Conservation (phyloP, 2,113 vertebrate species). For the Amphiprion ocellaris region DNA sequence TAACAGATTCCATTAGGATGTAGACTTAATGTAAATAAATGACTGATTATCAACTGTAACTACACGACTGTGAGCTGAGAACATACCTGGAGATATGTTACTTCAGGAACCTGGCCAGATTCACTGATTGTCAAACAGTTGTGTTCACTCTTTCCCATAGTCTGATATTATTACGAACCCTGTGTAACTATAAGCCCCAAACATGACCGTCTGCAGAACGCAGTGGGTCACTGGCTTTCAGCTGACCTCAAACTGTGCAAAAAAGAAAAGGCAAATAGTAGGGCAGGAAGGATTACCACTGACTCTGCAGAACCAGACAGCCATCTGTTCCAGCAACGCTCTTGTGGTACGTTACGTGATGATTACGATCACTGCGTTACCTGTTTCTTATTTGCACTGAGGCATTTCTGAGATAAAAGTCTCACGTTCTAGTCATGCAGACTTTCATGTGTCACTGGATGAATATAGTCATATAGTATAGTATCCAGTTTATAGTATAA, state of each 20-base stretch:
- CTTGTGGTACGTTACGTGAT: not conserved
- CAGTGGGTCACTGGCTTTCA: conserved; percentile 10
- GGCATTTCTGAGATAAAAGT: too few species aligned
- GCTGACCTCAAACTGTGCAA: conserved; percentile 8
- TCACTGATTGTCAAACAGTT: not conserved
- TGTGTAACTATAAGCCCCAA: not conserved
- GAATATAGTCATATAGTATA: too few species aligned
- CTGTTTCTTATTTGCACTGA: too few species aligned
- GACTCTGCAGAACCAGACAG: not conserved
- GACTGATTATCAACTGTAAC: too few species aligned
- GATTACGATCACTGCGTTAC: not conserved
- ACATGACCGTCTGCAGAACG: not conserved
- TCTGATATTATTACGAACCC: not conserved
- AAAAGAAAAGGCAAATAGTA: conserved; percentile 16
- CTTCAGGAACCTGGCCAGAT: too few species aligned
- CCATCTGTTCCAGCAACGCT: not conserved
- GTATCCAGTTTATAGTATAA: too few species aligned
- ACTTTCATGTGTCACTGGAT: too few species aligned
- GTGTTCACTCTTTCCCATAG: not conserved
- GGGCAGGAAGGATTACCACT: not conserved
- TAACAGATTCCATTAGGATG: too few species aligned
- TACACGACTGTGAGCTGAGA: too few species aligned
- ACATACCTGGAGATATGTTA: too few species aligned
- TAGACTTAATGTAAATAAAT: too few species aligned
- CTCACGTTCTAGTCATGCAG: too few species aligned